phyloP scores from a whole-genome alignment of 1,140 invertebrate species.

The Bombus balteatus region DNA sequence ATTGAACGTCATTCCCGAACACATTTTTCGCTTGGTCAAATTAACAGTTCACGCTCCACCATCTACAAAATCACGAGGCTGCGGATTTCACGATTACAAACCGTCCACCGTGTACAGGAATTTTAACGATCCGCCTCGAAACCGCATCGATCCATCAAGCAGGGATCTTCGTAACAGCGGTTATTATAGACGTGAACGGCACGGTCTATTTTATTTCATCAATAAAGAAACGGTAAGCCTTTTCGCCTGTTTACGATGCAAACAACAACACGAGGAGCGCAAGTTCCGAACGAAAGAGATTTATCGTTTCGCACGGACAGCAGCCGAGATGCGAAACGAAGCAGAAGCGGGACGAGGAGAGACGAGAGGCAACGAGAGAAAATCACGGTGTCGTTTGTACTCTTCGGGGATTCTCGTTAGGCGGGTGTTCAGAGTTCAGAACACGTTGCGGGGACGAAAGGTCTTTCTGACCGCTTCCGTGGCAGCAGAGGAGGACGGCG shows the following conservation, averaged over 20 bases:
- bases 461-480: constrained; percentile 31
- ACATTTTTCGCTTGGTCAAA: background rate
- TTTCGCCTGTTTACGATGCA: too few species aligned
- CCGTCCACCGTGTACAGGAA: background rate
- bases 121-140: too few species aligned
- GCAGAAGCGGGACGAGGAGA: background rate
- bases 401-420: constrained; percentile 37
- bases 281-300: constrained; percentile 6
- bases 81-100: background rate
- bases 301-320: constrained; percentile 11
- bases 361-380: constrained; percentile 10
- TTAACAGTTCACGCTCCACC: constrained; percentile 5
- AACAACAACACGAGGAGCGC: too few species aligned
- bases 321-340: background rate
- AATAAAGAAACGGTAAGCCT: too few species aligned
- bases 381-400: constrained; percentile 43
- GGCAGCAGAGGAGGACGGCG: constrained; percentile 2
- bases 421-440: background rate
- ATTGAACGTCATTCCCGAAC: background rate
- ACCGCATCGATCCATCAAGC: background rate
- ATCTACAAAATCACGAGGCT: constrained; percentile 4
- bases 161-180: background rate
- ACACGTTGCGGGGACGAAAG: constrained; percentile 14
- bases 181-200: background rate
- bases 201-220: background rate